phyloP scores from a whole-genome alignment of 1,140 invertebrate species.

The Bombus waltoni region DNA sequence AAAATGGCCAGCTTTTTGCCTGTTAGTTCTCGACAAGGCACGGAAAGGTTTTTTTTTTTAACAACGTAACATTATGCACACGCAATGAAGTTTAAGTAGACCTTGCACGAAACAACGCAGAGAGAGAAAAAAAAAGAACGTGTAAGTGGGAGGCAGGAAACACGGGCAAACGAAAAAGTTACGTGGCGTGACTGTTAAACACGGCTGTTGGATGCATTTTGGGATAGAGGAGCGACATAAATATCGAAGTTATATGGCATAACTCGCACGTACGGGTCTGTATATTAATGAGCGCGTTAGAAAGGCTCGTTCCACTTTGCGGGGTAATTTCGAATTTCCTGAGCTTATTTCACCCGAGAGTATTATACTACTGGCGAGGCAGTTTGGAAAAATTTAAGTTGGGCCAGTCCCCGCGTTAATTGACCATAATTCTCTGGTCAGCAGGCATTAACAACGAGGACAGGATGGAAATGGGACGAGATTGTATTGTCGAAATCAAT shows the following conservation, averaged over 20 bases:
- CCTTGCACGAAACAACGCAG: too few relatives aligned
- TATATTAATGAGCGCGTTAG: constrained; percentile 27
- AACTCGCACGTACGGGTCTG: not conserved
- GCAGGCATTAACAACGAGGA: not conserved
- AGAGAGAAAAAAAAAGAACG: not conserved
- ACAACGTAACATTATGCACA: not conserved
- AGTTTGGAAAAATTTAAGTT: constrained; percentile 35
- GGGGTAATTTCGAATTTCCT: constrained; percentile 29
- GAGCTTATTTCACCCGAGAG: not conserved
- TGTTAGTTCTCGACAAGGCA: not conserved
- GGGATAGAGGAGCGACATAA: constrained; percentile 39
- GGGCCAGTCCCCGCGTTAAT: constrained; percentile 1
- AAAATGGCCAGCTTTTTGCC: not conserved
- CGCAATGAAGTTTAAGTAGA: not conserved
- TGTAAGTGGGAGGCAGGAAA: too few relatives aligned
- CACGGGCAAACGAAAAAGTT: not conserved
- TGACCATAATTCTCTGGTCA: constrained; percentile 18
- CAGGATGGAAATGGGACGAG: not conserved
- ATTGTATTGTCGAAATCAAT: not conserved
- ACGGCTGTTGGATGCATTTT: not conserved
- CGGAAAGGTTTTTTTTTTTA: not conserved
- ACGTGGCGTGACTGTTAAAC: constrained; percentile 9
- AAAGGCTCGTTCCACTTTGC: constrained; percentile 12
- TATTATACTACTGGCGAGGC: not conserved
- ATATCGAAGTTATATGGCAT: constrained; percentile 30